Evolutionary conservation across 2,888 invertebrate genomes (phyloP), one percentile per base, ranked within the genome.

Genomic region (Rhagophthalmus giganteus): DNA sequence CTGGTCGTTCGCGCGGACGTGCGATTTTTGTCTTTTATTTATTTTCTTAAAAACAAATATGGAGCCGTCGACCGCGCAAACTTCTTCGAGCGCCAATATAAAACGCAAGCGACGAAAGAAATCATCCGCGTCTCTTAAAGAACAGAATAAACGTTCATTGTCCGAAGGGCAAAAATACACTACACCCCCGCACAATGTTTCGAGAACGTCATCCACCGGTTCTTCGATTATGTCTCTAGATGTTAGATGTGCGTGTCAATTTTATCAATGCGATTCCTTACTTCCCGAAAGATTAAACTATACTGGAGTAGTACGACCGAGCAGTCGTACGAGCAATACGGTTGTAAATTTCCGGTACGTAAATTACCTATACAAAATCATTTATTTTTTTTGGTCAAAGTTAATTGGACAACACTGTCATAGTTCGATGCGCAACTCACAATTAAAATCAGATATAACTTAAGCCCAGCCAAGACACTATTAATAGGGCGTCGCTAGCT

Each of bases 241-340:
- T 72, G 90, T 91, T 55, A 85, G 91, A 63, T 90, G 91, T 75
- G 90, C 81, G 61, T 90, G 91, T 77, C 90, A 91, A 77, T 91
- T 85, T 76, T 91, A 84, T 76, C 86, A 88, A 78, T 84, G 86
- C 72, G 87, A 90, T 74, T 86, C 87, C 53, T 75, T 90, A 63
- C 77, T 90, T 64, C 90, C 90, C 54, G 89, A 88, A 72, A 81
- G 87, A 69, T 57, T 82, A 46, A 86, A 87, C 72, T 84, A 85
- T 57, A 78, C 83, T 62, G 84, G 81, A 72, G n/a, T n/a, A n/a
- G 82, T 62, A 12, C 60, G 67, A 40, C 68, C 68, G 12, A 60
- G 56, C 39, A 67, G 64, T 49, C 55, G 62, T n/a, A 26, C 47
- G 13, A 59, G 62, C 44, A 58, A 59, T 39, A 32, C 54, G 53